Percentiles rank a stretch among this genome's conserved stretches.
Conservation (phyloP, 2,797 vertebrate genomes). For the Sebastolobus altivelis region DNA sequence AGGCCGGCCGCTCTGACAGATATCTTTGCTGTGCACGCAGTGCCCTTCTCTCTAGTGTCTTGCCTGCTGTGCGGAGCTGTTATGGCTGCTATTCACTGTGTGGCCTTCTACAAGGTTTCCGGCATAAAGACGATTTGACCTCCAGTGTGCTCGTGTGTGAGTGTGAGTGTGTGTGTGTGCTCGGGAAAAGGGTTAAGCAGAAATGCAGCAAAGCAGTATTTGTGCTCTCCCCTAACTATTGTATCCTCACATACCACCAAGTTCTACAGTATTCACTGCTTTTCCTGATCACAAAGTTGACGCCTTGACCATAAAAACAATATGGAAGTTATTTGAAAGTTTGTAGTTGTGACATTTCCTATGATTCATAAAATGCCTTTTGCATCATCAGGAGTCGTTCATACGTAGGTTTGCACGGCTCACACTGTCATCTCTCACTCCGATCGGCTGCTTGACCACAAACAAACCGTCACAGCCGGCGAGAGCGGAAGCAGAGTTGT, state of each 20-base stretch:
- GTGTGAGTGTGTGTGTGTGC: background rate
- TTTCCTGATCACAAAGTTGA: background rate
- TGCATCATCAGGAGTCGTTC: background rate
- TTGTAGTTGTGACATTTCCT: background rate
- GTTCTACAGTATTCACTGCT: background rate
- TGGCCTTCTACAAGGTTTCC: slow-evolving; percentile 63
- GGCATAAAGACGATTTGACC: slow-evolving; percentile 63
- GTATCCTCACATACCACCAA: background rate
- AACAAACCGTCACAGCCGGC: background rate
- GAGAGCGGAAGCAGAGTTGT: background rate
- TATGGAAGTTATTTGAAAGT: background rate
- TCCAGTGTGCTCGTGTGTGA: slow-evolving; percentile 33
- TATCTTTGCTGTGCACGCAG: slow-evolving; percentile 43
- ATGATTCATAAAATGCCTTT: slow-evolving; percentile 20
- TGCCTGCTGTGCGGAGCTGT: slow-evolving; percentile 53
- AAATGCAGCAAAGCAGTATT: slow-evolving; percentile 36
- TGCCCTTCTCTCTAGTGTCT: slow-evolving; percentile 64
- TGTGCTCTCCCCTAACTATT: slow-evolving; percentile 9
- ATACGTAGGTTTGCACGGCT: background rate
- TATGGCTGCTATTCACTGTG: slow-evolving; percentile 63
- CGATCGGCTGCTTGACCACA: slow-evolving; percentile 7
- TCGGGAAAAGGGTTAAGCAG: slow-evolving; percentile 18
- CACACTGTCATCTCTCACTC: background rate
- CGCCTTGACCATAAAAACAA: background rate
- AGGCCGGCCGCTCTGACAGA: slow-evolving; percentile 52